Conservation (phyloP, 2,888 invertebrate species). For the Congeria kusceri region DNA sequence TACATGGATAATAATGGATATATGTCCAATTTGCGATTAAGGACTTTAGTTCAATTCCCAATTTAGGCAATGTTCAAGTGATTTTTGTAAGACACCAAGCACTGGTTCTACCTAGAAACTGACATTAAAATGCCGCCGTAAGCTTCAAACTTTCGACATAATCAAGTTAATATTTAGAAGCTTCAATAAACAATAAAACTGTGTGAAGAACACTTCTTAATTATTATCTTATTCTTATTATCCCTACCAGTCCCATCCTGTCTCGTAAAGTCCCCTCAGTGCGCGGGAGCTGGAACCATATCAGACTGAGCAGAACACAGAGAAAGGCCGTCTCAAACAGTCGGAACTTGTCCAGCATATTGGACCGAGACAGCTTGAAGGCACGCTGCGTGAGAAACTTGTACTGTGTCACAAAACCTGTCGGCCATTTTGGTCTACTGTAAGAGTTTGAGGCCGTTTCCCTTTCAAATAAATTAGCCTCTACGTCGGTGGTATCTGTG, state of each 20-base stretch:
- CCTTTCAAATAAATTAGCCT: neutral
- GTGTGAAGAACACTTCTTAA: neutral
- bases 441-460: conserved; percentile 4
- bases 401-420: conserved; percentile 92
- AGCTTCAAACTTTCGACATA: too few relatives aligned
- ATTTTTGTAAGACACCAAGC: too few relatives aligned
- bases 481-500: neutral
- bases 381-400: conserved; percentile 90
- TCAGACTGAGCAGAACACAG: conserved; percentile 89
- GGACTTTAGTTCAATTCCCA: too few relatives aligned
- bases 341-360: conserved; percentile 90
- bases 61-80: too few relatives aligned
- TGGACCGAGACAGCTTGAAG: conserved; percentile 88
- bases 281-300: conserved; percentile 92
- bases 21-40: too few relatives aligned
- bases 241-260: conserved; percentile 89
- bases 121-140: too few relatives aligned
- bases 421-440: conserved; percentile 88
- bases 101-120: too few relatives aligned
- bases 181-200: too few relatives aligned
- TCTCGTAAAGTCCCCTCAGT: conserved; percentile 91
- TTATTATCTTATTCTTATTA: neutral
- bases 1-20: too few relatives aligned
- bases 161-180: too few relatives aligned
- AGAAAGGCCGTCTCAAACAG: conserved; percentile 89